A percentile compares a stretch with the other conserved stretches of the same genome.
Evolutionary conservation across 2,113 vertebrate species (phyloP).

Genomic region (Urocitellus parryii): DNA sequence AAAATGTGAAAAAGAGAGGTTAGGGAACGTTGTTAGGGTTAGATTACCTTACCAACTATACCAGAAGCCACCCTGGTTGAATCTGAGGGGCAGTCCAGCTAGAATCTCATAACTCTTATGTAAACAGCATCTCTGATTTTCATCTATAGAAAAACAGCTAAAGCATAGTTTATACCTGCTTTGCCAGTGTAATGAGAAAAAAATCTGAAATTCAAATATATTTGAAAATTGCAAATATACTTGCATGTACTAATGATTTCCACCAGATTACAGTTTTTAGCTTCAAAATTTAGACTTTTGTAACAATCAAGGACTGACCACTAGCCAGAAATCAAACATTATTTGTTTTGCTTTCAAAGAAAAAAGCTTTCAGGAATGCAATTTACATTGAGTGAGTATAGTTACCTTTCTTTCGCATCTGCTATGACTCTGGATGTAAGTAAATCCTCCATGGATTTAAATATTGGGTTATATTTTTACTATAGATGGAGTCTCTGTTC

Average conservation of each 20-base stretch:
- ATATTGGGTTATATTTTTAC: neutral
- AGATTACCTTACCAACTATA: neutral
- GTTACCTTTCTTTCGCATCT: neutral
- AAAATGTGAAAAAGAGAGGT: neutral
- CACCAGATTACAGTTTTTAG: neutral
- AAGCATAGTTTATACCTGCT: neutral
- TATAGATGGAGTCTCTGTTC: neutral
- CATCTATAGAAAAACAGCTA: neutral
- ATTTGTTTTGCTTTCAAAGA: neutral
- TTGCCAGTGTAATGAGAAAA: neutral
- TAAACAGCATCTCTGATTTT: neutral
- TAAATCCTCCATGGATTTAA: constrained; percentile 17
- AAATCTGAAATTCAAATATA: neutral
- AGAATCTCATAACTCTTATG: neutral
- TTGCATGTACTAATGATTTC: neutral
- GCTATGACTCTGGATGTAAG: neutral
- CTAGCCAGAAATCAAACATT: neutral
- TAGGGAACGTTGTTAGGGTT: neutral
- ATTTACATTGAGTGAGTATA: neutral
- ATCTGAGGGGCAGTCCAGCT: neutral
- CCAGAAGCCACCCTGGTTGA: neutral
- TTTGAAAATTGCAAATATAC: neutral
- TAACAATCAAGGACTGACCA: neutral
- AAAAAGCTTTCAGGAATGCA: neutral
- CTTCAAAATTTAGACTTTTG: constrained; percentile 8